These are phyloP conservation scores for Mimas tiliae DNA, from an alignment of 2,888 invertebrate species.

Conservation along the genomic window DNA sequence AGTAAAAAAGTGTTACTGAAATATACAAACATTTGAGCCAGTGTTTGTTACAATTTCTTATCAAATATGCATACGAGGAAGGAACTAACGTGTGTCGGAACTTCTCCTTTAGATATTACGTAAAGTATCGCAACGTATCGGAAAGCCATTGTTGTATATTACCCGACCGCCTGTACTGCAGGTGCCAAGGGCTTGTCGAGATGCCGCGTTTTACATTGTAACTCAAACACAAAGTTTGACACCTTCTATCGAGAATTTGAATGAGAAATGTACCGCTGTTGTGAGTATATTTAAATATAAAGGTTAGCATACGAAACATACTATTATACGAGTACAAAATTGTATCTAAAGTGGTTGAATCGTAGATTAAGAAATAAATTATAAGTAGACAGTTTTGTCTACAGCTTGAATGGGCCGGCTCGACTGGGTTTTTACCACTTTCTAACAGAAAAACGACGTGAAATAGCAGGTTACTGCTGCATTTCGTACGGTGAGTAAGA, in stretches of 20 bases:
- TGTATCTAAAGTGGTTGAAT: no score
- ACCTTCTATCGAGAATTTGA: not conserved
- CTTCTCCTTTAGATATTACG: constrained; percentile 53
- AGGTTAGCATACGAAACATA: not conserved
- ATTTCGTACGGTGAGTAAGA: no score
- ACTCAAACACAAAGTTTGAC: constrained; percentile 10
- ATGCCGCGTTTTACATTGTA: constrained; percentile 52
- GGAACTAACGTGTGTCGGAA: constrained; percentile 44
- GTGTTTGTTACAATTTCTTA: constrained; percentile 14
- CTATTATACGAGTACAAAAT: not conserved
- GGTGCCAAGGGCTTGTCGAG: constrained; percentile 30
- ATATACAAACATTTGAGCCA: constrained; percentile 18
- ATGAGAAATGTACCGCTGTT: not conserved
- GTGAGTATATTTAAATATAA: not conserved
- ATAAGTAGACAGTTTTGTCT: no score
- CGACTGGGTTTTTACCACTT: no score
- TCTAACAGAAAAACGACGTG: no score
- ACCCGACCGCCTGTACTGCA: constrained; percentile 39
- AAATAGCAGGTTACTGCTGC: no score
- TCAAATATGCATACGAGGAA: constrained; percentile 22
- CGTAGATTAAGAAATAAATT: no score
- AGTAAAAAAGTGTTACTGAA: constrained; percentile 8
- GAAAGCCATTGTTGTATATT: constrained; percentile 68
- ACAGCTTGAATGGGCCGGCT: no score
- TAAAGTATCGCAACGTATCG: constrained; percentile 64